Percentiles rank a stretch among this genome's conserved stretches.
phyloP scores from a whole-genome alignment of 2,888 invertebrate genomes.

The Nemotelus nigrinus region DNA sequence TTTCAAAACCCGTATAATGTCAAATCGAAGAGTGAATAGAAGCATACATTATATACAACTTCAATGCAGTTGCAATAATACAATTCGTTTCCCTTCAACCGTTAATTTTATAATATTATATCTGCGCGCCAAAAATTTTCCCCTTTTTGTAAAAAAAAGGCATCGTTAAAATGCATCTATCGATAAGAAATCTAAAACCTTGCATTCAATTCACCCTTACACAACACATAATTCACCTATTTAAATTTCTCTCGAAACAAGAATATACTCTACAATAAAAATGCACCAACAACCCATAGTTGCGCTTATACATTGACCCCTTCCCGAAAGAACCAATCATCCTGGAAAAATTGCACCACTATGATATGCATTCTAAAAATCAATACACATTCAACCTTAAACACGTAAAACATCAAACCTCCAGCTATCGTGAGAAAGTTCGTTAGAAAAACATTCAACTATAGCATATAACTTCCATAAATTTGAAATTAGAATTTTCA shows the following conservation, averaged over 20 bases:
- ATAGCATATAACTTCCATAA: neutral
- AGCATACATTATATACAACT: too few species aligned
- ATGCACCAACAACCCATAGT: neutral
- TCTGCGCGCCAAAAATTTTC: neutral
- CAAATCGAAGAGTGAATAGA: too few species aligned
- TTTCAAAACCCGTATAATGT: too few species aligned
- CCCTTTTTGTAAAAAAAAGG: slow-evolving; percentile 13
- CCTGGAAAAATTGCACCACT: slow-evolving; percentile 41
- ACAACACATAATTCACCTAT: slow-evolving; percentile 9
- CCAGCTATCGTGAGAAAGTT: slow-evolving; percentile 45
- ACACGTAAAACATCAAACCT: neutral
- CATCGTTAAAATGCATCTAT: slow-evolving; percentile 1
- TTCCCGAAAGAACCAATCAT: slow-evolving; percentile 45
- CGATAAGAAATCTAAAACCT: slow-evolving; percentile 28
- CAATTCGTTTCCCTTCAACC: too few species aligned
- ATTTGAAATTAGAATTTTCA: slow-evolving; percentile 36
- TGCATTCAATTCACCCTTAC: slow-evolving; percentile 33
- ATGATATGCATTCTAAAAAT: neutral
- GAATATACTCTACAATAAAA: slow-evolving; percentile 20
- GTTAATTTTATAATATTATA: neutral
- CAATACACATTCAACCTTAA: slow-evolving; percentile 16
- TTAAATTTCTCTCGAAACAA: slow-evolving; percentile 42
- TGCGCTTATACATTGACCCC: slow-evolving; percentile 9
- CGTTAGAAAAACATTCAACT: slow-evolving; percentile 29
- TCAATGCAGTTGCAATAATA: too few species aligned